Evolutionary conservation across 2,888 invertebrate genomes (phyloP), one percentile per base, ranked within the genome.

Genomic region (Chalcosyrphus nemorum): DNA sequence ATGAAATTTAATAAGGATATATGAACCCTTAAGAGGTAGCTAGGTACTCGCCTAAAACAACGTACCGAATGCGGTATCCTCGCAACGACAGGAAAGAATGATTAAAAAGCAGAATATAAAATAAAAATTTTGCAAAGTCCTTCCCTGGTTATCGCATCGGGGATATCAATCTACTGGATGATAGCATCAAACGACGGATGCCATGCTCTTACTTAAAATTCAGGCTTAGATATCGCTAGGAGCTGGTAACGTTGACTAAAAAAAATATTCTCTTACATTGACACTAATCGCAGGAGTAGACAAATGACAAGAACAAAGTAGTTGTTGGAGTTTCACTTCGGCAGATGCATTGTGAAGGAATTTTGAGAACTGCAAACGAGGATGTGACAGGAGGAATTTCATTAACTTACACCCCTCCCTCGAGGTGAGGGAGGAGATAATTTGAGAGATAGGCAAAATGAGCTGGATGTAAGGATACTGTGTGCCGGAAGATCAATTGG

Each of bases 1-100:
- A 45, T 35, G 56, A 54, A 68, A 68, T 68, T 56, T 21, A 45
- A 68, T 68, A 68, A 56, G 29, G 43, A 32, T 15, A 56, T 32
- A 43, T 6, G n/a, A 24, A 17, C 32, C 24, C 50, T 9, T 19
- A 11, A 21, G 6, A 52, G 38, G 50, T 9, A 29, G 29, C 52
- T 27, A 52, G 21, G 29, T 27, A 41, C 27, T 66, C 38, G n/a
- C 27, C 52, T n/a, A 52, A 15, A 66, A 43, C 9, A 38, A 57
- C 35, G 24, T 24, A 17, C 1, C 21, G 0, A 19, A 35, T 35
- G n/a, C n/a, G 7, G 41, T 24, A 66, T 38, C 66, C 41, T 66
- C 19, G 41, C 29, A 5, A 66, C 54, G 15, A 19, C 4, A 1
- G 38, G 17, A 35, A 29, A 27, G 15, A 54, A 66, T 52, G 35